A percentile compares a stretch with the other conserved stretches of the same genome.
phyloP scores from a whole-genome alignment of 2,888 invertebrate genomes.

The Cataglyphis altisquamis region DNA sequence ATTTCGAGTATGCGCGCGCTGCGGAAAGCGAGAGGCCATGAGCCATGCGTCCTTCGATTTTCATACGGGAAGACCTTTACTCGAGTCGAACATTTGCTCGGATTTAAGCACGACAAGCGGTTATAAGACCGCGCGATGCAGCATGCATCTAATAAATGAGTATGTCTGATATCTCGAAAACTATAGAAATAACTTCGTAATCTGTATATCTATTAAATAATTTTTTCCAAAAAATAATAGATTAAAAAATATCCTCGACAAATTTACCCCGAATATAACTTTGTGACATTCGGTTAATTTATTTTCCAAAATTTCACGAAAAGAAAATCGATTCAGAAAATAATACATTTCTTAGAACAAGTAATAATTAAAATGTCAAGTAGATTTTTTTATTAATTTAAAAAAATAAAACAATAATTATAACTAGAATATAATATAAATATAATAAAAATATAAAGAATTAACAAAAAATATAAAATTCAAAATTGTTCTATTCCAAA shows the following conservation, averaged over 20 bases:
- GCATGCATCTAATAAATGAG: not conserved
- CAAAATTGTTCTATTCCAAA: not conserved
- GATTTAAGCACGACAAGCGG: conserved; percentile 16
- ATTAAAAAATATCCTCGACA: not conserved
- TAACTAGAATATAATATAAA: not conserved
- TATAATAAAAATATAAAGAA: not conserved
- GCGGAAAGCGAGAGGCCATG: conserved; percentile 75
- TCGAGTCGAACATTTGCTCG: conserved; percentile 58
- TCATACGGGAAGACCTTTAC: conserved; percentile 79
- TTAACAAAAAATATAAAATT: not conserved
- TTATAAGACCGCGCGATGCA: conserved; percentile 1
- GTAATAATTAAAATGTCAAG: not conserved
- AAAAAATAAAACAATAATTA: not conserved
- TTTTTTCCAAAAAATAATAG: not conserved
- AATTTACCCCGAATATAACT: not conserved
- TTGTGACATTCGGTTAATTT: not conserved
- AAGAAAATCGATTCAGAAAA: not conserved
- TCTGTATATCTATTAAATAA: not conserved
- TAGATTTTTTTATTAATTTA: not conserved
- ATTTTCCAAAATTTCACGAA: not conserved
- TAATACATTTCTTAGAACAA: not conserved
- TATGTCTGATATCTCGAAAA: not conserved
- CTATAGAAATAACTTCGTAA: not conserved
- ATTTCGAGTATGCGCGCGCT: conserved; percentile 71
- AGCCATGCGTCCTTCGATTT: conserved; percentile 77